Evolutionary conservation across 1,140 invertebrate genomes (phyloP), one percentile per base, ranked within the genome.

Genomic region (Drosophila funebris): DNA sequence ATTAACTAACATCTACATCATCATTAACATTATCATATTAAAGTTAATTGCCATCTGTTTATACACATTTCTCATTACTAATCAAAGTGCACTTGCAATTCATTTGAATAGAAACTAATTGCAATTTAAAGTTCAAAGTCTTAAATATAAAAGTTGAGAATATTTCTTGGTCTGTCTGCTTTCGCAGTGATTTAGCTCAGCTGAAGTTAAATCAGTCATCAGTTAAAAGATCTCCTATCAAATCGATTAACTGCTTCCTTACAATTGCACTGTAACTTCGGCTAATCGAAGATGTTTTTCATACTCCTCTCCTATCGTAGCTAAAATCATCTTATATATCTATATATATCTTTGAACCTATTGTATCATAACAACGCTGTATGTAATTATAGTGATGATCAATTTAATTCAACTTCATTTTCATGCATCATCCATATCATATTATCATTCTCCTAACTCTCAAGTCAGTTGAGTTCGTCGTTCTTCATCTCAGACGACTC

Each of bases 1-100:
- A 52, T 29, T 68, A 46, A 53, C 36, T 36, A 24, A 52, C 27
- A 5, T 22, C 1, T 22, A 22, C 22, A 37, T 33, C n/a, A n/a
- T n/a, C n/a, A n/a, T 33, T 31, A 48, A 72, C 9, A 53, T 18
- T 50, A 7, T 46, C 16, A 9, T n/a, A 24, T n/a, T 33, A 16
- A 16, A 66, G 5, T 16, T 18, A 11, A 27, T 22, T 50, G 11
- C 22, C 24, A 29, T 44, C 44, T 33, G 14, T 52, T 9, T 14
- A 6, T 0, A 31, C 18, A 48, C 37, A 39, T 18, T 29, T 73
- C 41, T 20, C 4, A 56, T 53, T 79, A 63, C 61, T 68, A 54
- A 80, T 39, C 41, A 18, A 43, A 13, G 9, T 63, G 22, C 18
- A 18, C 29, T 54, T 67, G 36, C 9, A 41, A 39, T 16, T 37